These are phyloP conservation scores for Spilarctia lutea DNA, from an alignment of 2,888 invertebrate genomes.

Conservation along the genomic window DNA sequence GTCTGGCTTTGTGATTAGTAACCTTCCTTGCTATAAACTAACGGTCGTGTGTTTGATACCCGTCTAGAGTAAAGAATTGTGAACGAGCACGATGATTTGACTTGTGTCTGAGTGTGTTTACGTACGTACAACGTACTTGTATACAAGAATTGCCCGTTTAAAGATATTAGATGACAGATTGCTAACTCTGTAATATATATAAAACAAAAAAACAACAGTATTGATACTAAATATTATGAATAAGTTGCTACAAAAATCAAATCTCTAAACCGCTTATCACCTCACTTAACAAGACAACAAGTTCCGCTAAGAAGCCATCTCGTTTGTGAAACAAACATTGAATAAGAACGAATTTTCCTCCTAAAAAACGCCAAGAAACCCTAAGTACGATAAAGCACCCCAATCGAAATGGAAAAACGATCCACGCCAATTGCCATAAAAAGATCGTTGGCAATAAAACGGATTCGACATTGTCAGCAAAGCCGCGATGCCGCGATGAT, in stretches of 20 bases:
- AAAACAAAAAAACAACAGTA: no score
- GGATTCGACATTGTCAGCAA: conserved; percentile 80
- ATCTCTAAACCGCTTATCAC: not conserved
- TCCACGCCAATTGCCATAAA: conserved; percentile 81
- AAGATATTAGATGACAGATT: no score
- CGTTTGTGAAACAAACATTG: conserved; percentile 34
- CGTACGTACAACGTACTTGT: no score
- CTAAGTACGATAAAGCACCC: conserved; percentile 68
- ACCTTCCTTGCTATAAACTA: no score
- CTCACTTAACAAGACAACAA: not conserved
- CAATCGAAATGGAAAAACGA: conserved; percentile 82
- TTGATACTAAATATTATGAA: not conserved
- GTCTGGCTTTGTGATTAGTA: no score
- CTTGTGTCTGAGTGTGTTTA: no score
- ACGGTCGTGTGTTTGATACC: no score
- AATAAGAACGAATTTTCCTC: conserved; percentile 62
- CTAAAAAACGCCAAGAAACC: conserved; percentile 55
- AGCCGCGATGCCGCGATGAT: conserved; percentile 55
- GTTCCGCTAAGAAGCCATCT: conserved; percentile 14
- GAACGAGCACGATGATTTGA: no score
- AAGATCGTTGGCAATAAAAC: conserved; percentile 83
- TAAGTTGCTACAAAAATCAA: not conserved
- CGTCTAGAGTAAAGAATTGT: no score
- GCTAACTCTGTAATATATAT: no score
- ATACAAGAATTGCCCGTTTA: no score